Conservation (phyloP, 2,113 vertebrate species). For the Micromys minutus region DNA sequence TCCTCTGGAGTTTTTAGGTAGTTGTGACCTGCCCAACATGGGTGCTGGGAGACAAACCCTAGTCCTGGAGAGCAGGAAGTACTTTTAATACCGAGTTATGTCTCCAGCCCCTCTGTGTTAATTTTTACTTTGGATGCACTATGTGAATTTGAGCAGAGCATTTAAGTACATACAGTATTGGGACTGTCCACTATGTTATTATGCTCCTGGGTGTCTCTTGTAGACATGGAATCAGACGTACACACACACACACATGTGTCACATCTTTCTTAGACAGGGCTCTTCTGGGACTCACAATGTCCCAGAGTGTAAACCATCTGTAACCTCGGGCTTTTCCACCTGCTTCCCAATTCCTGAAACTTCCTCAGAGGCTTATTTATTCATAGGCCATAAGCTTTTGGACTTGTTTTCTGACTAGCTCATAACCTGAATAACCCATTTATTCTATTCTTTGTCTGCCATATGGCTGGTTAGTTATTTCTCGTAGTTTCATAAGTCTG, state of each 20-base stretch:
- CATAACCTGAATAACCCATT: too few relatives aligned
- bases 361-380: too few relatives aligned
- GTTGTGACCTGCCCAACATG: not conserved
- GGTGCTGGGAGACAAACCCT: not conserved
- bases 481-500: too few relatives aligned
- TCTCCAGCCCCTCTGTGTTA: not conserved
- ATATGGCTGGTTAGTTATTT: too few relatives aligned
- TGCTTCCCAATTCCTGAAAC: too few relatives aligned
- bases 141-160: not conserved
- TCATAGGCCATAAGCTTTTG: too few relatives aligned
- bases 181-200: not conserved
- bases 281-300: not conserved
- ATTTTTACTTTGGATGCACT: not conserved
- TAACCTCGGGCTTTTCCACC: too few relatives aligned
- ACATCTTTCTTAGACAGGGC: not conserved
- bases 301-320: not conserved
- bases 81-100: not conserved
- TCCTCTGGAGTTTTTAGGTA: not conserved
- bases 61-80: not conserved
- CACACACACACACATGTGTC: not conserved
- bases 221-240: not conserved
- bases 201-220: not conserved
- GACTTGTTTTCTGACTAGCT: too few relatives aligned
- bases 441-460: too few relatives aligned
- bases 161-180: not conserved